Base-by-base conservation (phyloP, 2,888 invertebrate genomes). In the Serrognathus titanus region DNA sequence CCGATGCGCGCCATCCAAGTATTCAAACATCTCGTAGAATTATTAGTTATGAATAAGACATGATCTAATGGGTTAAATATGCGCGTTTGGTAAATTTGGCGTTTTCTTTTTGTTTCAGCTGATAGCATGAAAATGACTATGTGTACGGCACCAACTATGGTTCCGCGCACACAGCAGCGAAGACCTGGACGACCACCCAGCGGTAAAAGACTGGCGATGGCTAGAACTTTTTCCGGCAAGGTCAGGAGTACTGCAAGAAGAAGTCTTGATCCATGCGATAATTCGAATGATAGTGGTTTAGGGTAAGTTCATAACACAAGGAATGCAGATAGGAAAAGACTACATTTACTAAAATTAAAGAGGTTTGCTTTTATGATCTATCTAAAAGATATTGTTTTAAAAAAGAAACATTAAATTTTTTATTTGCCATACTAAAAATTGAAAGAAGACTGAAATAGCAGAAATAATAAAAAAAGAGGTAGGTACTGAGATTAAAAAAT, bases 211-310 rank as follows among this genome's bases (percentile, higher is more conserved):
- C 71, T 75, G 56, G 73, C 71, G 16, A 71, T 70, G 62, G 66
- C 71, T 31, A 69, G 72, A 58, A 73, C 73, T 35, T 69, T 74
- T 67, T 70, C 73, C 41, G 73, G 74, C 49, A 76, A 75, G 68
- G 66, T 73, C 54, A 64, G 76, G 54, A 68, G 75, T 60, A 75
- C 71, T 68, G 78, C 69, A 53, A 73, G 73, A 63, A 74, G 78
- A 50, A 77, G 76, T 61, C 75, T 80, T 66, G 83, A 82, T 73
- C 85, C 85, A 60, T 90, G 91, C 75, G 92, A 93, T 75, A 92
- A 90, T 78, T 93, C 92, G 61, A 92, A 92, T 80, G 94, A 94
- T 78, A 93, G 93, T 65, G 93, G 93, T 35, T 83, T 93, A 66
- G 93, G 92, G 57, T 78, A 69, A 74, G 74, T 67, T 4, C 4